Percentiles rank a stretch among this genome's conserved stretches.
phyloP scores from a whole-genome alignment of 2,888 invertebrate species.

The Melieria crassipennis region DNA sequence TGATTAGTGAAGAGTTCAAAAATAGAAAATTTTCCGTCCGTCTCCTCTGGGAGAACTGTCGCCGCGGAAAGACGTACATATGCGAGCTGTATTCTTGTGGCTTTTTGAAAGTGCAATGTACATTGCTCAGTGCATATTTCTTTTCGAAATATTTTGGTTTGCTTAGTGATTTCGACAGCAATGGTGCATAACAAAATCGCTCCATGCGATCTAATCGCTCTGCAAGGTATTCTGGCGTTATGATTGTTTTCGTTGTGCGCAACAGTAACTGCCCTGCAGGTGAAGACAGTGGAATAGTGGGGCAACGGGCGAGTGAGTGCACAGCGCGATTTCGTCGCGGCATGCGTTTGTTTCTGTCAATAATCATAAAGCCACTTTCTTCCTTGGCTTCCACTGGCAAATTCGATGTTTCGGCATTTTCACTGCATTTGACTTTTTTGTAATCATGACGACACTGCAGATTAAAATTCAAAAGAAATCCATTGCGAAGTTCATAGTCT shows the following conservation, averaged over 20 bases:
- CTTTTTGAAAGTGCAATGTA: constrained; percentile 61
- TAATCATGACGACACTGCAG: constrained; percentile 53
- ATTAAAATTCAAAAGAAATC: constrained; percentile 68
- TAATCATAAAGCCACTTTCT: constrained; percentile 43
- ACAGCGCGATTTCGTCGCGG: constrained; percentile 66
- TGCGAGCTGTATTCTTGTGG: constrained; percentile 57
- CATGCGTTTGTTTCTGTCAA: constrained; percentile 58
- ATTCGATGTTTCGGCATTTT: constrained; percentile 29
- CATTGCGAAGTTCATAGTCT: constrained; percentile 57
- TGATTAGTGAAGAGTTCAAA: constrained; percentile 62
- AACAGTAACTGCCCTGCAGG: constrained; percentile 68
- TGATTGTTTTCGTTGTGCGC: constrained; percentile 66
- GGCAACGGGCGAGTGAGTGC: constrained; percentile 66
- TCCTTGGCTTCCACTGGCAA: constrained; percentile 38
- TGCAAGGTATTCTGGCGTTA: constrained; percentile 65
- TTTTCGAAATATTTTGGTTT: constrained; percentile 60
- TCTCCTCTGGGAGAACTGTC: constrained; percentile 60
- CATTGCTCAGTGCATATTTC: constrained; percentile 48
- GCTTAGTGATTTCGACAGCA: constrained; percentile 53
- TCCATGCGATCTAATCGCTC: constrained; percentile 69
- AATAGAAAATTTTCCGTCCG: constrained; percentile 61
- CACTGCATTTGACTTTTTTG: constrained; percentile 33
- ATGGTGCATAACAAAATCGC: constrained; percentile 67
- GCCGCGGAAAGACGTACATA: constrained; percentile 62
- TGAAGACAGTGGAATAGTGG: constrained; percentile 68